These are phyloP conservation scores for Eufriesea mexicana DNA, from an alignment of 1,140 invertebrate genomes.

Conservation along the genomic window DNA sequence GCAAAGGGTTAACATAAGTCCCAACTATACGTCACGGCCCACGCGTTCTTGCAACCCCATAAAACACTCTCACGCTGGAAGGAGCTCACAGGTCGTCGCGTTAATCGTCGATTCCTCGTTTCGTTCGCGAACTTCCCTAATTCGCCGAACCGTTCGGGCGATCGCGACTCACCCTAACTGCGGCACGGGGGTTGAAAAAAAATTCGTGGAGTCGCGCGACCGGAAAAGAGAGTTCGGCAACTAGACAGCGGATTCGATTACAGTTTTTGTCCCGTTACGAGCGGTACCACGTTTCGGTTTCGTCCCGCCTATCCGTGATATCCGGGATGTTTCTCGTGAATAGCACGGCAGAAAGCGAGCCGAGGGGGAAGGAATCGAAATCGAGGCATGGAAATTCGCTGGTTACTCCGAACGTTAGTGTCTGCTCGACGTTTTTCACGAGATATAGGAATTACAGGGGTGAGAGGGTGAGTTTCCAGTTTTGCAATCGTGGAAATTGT, in stretches of 20 bases:
- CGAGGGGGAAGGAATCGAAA: neutral
- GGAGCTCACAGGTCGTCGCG: neutral
- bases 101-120: constrained; percentile 1
- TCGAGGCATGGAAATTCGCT: neutral
- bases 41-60: too few species aligned
- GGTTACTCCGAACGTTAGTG: neutral
- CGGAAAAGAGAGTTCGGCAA: constrained; percentile 22
- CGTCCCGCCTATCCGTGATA: neutral
- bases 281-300: constrained; percentile 1
- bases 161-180: neutral
- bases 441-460: too few species aligned
- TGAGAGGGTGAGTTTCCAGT: too few species aligned
- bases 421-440: neutral
- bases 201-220: constrained; percentile 21
- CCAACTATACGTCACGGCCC: too few species aligned
- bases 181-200: neutral
- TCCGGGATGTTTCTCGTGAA: constrained; percentile 1
- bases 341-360: neutral
- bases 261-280: constrained; percentile 23
- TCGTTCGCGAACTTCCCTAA: constrained; percentile 3
- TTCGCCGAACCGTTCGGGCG: neutral
- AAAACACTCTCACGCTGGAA: too few species aligned
- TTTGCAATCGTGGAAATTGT: too few species aligned
- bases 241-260: constrained; percentile 27
- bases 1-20: too few species aligned